Percentiles rank a stretch among this genome's conserved stretches.
phyloP scores from a whole-genome alignment of 2,888 invertebrate species.

The Athrips mouffetella region DNA sequence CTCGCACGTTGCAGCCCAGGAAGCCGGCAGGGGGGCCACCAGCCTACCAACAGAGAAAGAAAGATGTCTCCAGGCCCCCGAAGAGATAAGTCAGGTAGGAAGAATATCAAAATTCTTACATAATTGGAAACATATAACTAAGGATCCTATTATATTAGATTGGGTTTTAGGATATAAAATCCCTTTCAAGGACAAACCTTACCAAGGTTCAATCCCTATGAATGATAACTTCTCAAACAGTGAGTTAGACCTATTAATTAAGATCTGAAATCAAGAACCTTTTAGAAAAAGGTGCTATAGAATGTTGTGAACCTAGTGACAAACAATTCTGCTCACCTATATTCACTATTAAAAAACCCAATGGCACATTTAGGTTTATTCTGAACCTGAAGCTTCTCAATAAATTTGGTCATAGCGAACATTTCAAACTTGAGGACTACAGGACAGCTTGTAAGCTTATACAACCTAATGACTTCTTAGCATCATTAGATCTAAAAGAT shows the following conservation, averaged over 20 bases:
- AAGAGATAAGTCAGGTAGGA: constrained; percentile 15
- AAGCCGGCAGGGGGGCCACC: constrained; percentile 4
- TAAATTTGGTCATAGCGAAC: constrained; percentile 12
- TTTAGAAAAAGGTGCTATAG: constrained; percentile 11
- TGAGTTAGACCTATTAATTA: constrained; percentile 8
- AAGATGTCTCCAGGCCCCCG: not conserved
- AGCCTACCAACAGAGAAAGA: not conserved
- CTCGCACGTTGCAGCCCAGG: not conserved
- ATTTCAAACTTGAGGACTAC: constrained; percentile 22
- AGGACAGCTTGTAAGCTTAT: constrained; percentile 17
- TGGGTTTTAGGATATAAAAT: constrained; percentile 20
- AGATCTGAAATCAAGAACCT: constrained; percentile 14
- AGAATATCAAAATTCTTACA: constrained; percentile 15
- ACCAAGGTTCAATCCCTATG: not conserved
- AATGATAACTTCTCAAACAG: constrained; percentile 6
- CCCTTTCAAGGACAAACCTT: constrained; percentile 13
- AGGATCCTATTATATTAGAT: constrained; percentile 12
- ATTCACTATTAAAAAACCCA: constrained; percentile 17
- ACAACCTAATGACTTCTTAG: constrained; percentile 6
- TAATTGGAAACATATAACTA: constrained; percentile 15
- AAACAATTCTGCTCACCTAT: constrained; percentile 18
- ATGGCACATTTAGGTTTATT: constrained; percentile 20
- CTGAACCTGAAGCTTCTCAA: constrained; percentile 17
- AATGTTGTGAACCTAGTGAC: not conserved
- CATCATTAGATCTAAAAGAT: constrained; percentile 18